Evolutionary conservation across 1,140 invertebrate genomes (phyloP), one percentile per base, ranked within the genome.

Genomic region (Cherax quadricarinatus): DNA sequence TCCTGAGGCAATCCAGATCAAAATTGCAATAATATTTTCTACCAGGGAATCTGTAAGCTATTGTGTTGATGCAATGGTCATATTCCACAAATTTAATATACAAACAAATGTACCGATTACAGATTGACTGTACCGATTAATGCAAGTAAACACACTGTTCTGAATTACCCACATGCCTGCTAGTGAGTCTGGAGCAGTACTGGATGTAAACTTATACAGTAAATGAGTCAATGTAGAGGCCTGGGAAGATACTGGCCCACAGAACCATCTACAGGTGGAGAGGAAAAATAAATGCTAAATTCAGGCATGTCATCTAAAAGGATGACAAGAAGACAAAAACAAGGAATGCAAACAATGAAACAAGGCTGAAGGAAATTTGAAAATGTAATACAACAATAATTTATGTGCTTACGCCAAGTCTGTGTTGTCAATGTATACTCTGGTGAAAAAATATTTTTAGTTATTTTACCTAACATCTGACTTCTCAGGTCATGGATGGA

Each of bases 1-100:
- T 41, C 41, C 30, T 85, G n/a, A 49, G 62, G 70, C 70, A 24
- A 62, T 85, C 24, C 83, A 85, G 60, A 49, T 30, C 83, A 85
- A 48, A 48, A 30, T 66, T 49, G 48, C 21, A 30, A 85, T 30
- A 70, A 30, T 21, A 70, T 66, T 85, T 49, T 24, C 48, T 70
- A 84, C 24, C 16, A n/a, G 24, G 30, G n/a, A 62, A 66, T 84
- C n/a, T 62, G 24, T 62, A 24, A 85, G 60, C 60, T 85, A 75
- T 4, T 24, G 7, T 30, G n/a, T 48, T 70, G 14, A 70, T 49
- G 70, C 30, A 66, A 30, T 81, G 41, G 41, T 49, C 49, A 51
- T 83, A 53, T 83, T 84, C 41, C 62, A 41, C 30, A 62, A 30
- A 84, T 84, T 41, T 24, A 30, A 18, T 51, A 60, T 30, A 84